A percentile compares a stretch with the other conserved stretches of the same genome.
Evolutionary conservation across 2,797 vertebrate species (phyloP).

Genomic region (Pseudochromis fuscus): DNA sequence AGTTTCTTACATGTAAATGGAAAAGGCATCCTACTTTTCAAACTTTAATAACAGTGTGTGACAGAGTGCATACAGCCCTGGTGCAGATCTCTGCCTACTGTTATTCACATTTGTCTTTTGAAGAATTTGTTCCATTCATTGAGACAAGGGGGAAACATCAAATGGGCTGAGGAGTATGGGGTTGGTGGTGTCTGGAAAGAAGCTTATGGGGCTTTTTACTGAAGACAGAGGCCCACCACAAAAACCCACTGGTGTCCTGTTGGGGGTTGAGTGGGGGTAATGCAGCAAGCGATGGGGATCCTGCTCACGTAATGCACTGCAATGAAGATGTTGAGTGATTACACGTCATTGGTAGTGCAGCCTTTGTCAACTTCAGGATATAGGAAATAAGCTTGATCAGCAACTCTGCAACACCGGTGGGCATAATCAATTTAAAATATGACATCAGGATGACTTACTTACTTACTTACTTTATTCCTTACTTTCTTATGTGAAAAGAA

Average conservation of each 20-base stretch:
- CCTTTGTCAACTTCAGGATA: slow-evolving; percentile 29
- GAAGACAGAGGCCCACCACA: slow-evolving; percentile 59
- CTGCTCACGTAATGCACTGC: slow-evolving; percentile 40
- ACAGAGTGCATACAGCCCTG: slow-evolving; percentile 3
- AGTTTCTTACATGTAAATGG: background rate
- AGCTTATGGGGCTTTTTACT: slow-evolving; percentile 60
- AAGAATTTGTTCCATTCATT: slow-evolving; percentile 39
- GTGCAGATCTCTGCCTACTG: slow-evolving; percentile 29
- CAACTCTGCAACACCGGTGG: slow-evolving; percentile 10
- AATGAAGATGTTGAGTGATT: slow-evolving; percentile 41
- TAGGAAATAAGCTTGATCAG: slow-evolving; percentile 38
- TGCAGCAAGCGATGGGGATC: slow-evolving; percentile 35
- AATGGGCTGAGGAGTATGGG: slow-evolving; percentile 33
- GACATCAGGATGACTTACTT: no score
- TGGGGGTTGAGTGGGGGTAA: slow-evolving; percentile 23
- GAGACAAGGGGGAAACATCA: slow-evolving; percentile 37
- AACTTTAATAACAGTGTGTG: slow-evolving; percentile 28
- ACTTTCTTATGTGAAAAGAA: no score
- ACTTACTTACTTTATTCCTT: no score
- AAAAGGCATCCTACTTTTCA: background rate
- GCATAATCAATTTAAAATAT: slow-evolving; percentile 6
- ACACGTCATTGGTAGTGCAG: slow-evolving; percentile 14
- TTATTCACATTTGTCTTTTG: slow-evolving; percentile 52
- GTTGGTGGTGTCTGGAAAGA: slow-evolving; percentile 70
- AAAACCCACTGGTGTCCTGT: slow-evolving; percentile 51